Conservation (phyloP, 1,140 invertebrate genomes). For the Ceratina australensis region DNA sequence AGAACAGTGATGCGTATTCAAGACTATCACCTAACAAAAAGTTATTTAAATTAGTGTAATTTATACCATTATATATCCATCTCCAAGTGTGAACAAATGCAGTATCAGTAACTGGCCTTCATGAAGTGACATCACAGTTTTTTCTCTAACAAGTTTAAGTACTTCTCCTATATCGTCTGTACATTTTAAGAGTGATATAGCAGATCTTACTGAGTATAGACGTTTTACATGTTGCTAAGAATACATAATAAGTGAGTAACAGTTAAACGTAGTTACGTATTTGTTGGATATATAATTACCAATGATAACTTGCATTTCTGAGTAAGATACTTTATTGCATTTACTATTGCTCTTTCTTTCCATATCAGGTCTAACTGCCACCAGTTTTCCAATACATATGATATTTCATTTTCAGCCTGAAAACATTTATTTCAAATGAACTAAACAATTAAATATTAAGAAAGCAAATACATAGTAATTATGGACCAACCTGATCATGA, state of each 20-base stretch:
- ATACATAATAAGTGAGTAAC: not conserved
- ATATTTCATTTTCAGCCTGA: constrained; percentile 55
- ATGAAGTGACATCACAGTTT: constrained; percentile 43
- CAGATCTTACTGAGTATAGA: constrained; percentile 51
- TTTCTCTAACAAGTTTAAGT: constrained; percentile 48
- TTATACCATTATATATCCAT: constrained; percentile 60
- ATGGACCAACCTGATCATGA: constrained; percentile 30
- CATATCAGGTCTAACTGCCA: constrained; percentile 51
- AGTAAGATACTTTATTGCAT: constrained; percentile 55
- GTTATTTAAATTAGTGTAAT: constrained; percentile 9
- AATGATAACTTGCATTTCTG: constrained; percentile 48
- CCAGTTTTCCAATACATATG: constrained; percentile 57
- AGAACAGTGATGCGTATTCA: not conserved
- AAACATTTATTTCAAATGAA: constrained; percentile 8
- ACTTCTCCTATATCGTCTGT: constrained; percentile 49
- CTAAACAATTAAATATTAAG: not conserved
- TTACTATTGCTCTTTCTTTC: constrained; percentile 52
- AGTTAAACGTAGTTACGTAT: not conserved
- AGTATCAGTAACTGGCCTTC: constrained; percentile 58
- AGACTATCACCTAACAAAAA: not conserved
- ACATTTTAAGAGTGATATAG: constrained; percentile 49
- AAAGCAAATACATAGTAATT: not conserved
- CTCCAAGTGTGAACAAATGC: constrained; percentile 53
- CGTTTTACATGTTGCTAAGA: constrained; percentile 60
- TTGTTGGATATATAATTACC: constrained; percentile 42